Evolutionary conservation across 1,140 invertebrate genomes (phyloP).

Genomic region (Leucophenga varia): DNA sequence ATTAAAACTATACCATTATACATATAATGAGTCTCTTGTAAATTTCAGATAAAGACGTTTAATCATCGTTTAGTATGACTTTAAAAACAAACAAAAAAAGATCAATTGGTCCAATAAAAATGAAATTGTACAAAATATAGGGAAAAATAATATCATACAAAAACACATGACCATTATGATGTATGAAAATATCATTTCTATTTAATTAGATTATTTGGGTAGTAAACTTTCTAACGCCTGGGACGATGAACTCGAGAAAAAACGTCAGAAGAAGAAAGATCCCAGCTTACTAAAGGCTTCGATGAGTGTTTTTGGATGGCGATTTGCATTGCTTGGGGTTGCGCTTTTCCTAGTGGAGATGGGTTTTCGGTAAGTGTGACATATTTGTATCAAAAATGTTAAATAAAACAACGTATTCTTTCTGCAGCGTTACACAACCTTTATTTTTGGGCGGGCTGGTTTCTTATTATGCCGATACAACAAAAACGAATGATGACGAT

Average conservation of each 20-base stretch:
- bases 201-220: slow-evolving; percentile 43
- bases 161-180: no score
- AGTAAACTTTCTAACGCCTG: slow-evolving; percentile 40
- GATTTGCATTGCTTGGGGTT: slow-evolving; percentile 38
- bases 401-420: slow-evolving; percentile 20
- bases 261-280: slow-evolving; percentile 41
- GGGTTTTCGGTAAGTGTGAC: slow-evolving; percentile 55
- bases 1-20: no score
- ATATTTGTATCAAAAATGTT: slow-evolving; percentile 24
- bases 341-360: slow-evolving; percentile 45
- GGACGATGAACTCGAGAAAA: slow-evolving; percentile 45
- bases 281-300: slow-evolving; percentile 43
- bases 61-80: no score
- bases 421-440: slow-evolving; percentile 70
- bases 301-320: slow-evolving; percentile 43
- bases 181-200: no score
- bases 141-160: no score
- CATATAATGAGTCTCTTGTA: no score
- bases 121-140: no score
- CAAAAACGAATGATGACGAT: slow-evolving; percentile 55
- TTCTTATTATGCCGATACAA: slow-evolving; percentile 64
- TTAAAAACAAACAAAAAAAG: no score
- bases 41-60: no score
- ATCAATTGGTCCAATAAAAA: no score
- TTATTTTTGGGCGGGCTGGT: slow-evolving; percentile 72